Base-by-base conservation (phyloP, 92 coral and sea anemone genomes). In the Actinernus sp. region DNA sequence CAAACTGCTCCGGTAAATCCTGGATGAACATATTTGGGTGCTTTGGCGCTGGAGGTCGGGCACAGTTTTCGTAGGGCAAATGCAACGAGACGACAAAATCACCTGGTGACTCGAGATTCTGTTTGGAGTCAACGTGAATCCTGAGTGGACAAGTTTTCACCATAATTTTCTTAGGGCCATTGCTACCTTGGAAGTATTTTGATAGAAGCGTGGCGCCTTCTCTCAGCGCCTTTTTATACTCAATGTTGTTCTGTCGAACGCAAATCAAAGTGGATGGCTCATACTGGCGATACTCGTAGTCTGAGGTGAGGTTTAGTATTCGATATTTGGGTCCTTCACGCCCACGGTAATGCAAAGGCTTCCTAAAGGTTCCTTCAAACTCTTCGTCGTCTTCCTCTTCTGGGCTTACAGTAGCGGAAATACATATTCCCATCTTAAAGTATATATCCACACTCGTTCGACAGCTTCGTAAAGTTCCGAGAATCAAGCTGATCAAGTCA, bases 301-400 rank as follows among this genome's bases (percentile, higher is more conserved):
- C 89, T 16, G 26, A 58, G 7, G 92, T 90, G 48, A 75, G 81
- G 69, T 90, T 86, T 4, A 90, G 71, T 1, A 90, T 73, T 1
- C 77, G 66, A 58, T 78, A 90, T 54, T 71, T 90, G 16, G 97
- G 97, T 0, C 97, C 97, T 9, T 90, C 92, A 13, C 97, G 89
- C 18, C 67, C 76, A 1, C 97, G 85, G 58, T 90, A 90, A 64
- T 55, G 88, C 12, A 38, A 31, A 6, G 97, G 97, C 31, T 86
- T 90, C 7, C 60, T 74, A 63, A 85, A 90, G 1, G 33, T 32
- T 9, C 18, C 56, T 47, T 49, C 83, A 11, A 64, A 78, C 18
- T 65, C 82, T 16, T 65, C 68, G 21, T 52, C 88, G 3, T 84
- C 91, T n/a, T 74, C 83, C n/a, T n/a, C n/a, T n/a, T n/a, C n/a